Percentiles rank a stretch among this genome's conserved stretches.
Evolutionary conservation across 2,113 vertebrate species (phyloP).

Genomic region (Lonchura striata): DNA sequence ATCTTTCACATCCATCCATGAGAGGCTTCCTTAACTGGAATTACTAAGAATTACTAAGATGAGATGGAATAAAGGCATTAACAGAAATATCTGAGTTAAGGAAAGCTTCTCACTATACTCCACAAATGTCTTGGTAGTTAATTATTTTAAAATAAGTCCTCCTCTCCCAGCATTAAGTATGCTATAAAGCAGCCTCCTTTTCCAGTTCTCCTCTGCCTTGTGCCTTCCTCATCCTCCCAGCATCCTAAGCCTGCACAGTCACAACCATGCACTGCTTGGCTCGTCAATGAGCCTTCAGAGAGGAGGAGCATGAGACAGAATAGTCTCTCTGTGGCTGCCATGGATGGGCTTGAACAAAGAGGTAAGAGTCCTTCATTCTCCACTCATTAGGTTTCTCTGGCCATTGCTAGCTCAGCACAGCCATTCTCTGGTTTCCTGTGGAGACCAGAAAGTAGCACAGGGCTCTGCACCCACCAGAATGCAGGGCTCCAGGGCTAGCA

Average conservation of each 20-base stretch:
- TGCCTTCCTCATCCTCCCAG: neutral
- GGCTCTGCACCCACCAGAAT: fast-evolving
- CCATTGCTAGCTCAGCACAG: neutral
- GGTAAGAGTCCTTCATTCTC: neutral
- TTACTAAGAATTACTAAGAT: neutral
- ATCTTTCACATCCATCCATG: neutral
- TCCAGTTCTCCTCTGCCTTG: neutral
- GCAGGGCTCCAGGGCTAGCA: neutral
- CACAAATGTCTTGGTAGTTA: neutral
- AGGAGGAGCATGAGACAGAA: fast-evolving
- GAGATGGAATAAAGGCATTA: neutral
- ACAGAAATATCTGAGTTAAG: neutral
- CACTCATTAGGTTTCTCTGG: neutral
- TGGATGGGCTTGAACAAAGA: neutral
- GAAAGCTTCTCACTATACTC: neutral
- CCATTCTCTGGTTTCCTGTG: neutral
- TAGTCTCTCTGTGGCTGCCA: neutral
- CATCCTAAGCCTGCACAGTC: neutral
- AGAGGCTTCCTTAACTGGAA: neutral
- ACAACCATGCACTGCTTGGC: neutral
- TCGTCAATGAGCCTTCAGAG: neutral
- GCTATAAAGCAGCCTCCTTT: neutral
- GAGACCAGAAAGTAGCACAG: neutral
- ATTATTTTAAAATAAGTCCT: neutral
- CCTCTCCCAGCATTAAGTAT: fast-evolving